Conservation (phyloP, 2,113 vertebrate species). For the Opisthocomus hoazin region DNA sequence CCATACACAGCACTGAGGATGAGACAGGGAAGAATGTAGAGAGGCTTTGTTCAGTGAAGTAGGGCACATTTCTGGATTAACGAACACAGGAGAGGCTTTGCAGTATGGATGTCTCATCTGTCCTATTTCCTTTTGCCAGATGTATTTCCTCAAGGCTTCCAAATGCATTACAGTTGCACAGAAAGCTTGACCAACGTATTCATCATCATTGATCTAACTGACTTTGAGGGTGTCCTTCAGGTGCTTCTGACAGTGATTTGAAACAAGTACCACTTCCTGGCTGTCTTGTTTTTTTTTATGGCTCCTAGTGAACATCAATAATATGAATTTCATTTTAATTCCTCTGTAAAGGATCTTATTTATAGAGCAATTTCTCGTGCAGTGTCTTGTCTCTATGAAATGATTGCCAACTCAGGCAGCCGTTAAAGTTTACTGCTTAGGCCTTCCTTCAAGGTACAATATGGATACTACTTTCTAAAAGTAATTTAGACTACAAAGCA, state of each 20-base stretch:
- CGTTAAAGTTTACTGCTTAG: slow-evolving; percentile 79
- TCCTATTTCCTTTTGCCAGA: slow-evolving; percentile 21
- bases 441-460: slow-evolving; percentile 74
- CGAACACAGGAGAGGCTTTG: background rate
- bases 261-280: slow-evolving; percentile 66
- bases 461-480: slow-evolving; percentile 72
- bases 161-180: slow-evolving; percentile 19
- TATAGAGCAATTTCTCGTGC: slow-evolving; percentile 76
- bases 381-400: slow-evolving; percentile 78
- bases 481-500: slow-evolving; percentile 66
- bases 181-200: slow-evolving; percentile 33
- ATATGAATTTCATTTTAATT: slow-evolving; percentile 81
- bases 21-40: background rate
- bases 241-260: slow-evolving; percentile 57
- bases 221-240: slow-evolving; percentile 72
- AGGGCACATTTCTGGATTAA: background rate
- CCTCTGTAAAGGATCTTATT: slow-evolving; percentile 77
- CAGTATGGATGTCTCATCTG: background rate
- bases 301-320: slow-evolving; percentile 72
- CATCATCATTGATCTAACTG: slow-evolving; percentile 63
- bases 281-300: slow-evolving; percentile 66
- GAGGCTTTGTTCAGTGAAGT: background rate
- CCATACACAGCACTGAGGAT: background rate
- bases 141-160: slow-evolving; percentile 65
- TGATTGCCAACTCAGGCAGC: slow-evolving; percentile 75